phyloP scores from a whole-genome alignment of 2,888 invertebrate species.

The Sepiola atlantica region DNA sequence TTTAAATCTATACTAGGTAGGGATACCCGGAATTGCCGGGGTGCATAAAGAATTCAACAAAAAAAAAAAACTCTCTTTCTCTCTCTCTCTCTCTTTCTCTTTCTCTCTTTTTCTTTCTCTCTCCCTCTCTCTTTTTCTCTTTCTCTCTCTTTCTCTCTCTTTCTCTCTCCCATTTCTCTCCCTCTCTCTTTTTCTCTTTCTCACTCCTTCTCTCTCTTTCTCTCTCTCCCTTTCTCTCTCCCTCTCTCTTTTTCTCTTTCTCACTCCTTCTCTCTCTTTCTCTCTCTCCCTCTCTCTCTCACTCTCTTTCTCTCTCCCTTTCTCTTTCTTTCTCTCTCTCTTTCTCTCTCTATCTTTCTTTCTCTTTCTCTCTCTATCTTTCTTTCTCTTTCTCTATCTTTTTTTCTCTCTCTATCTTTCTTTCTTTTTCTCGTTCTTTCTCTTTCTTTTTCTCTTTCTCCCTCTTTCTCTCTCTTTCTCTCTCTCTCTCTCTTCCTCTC shows the following conservation, averaged over 20 bases:
- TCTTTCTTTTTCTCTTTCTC: too few species aligned
- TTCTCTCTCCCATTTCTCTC: neutral
- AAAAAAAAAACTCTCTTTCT: neutral
- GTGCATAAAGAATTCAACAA: neutral
- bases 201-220: neutral
- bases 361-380: too few species aligned
- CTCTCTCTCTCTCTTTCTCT: neutral
- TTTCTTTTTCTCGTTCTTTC: too few species aligned
- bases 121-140: neutral
- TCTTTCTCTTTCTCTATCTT: too few species aligned
- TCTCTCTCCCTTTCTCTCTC: neutral
- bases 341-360: neutral
- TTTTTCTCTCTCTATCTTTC: too few species aligned
- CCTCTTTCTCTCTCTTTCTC: too few species aligned
- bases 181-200: conserved; percentile 16
- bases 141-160: neutral
- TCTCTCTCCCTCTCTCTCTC: neutral
- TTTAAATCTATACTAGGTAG: neutral
- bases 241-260: neutral
- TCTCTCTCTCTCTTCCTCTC: too few species aligned
- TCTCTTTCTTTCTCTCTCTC: too few species aligned
- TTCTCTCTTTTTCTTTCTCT: too few species aligned
- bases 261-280: neutral
- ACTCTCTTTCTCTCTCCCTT: neutral
- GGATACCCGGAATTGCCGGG: neutral